Evolutionary conservation across 2,888 invertebrate genomes (phyloP).

Genomic region (Hecatera dysodea): DNA sequence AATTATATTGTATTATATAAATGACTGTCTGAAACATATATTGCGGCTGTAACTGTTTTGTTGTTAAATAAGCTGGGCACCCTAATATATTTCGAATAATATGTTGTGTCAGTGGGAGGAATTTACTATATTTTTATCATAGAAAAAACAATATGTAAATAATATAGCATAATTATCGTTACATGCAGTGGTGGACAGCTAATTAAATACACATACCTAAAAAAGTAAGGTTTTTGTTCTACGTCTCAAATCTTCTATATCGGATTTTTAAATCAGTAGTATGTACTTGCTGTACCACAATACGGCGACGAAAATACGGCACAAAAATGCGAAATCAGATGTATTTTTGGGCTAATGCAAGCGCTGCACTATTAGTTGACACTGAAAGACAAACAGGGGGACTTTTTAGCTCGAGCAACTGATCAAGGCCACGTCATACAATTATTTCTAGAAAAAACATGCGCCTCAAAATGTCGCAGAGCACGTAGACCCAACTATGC

Average conservation of each 20-base stretch:
- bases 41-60: constrained; percentile 54
- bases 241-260: not conserved
- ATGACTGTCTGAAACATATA: constrained; percentile 40
- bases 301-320: too few relatives aligned
- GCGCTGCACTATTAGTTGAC: too few relatives aligned
- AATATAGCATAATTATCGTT: constrained; percentile 39
- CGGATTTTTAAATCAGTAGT: not conserved
- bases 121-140: constrained; percentile 43
- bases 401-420: too few relatives aligned
- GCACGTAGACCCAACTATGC: too few relatives aligned
- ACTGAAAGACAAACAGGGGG: too few relatives aligned
- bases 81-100: constrained; percentile 47
- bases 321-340: too few relatives aligned
- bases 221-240: not conserved
- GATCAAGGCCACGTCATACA: too few relatives aligned
- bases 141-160: constrained; percentile 60
- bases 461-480: too few relatives aligned
- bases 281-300: too few relatives aligned
- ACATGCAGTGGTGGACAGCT: constrained; percentile 7
- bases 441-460: too few relatives aligned
- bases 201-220: not conserved
- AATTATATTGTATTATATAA: constrained; percentile 38
- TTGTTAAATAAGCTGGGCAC: constrained; percentile 46
- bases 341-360: too few relatives aligned
- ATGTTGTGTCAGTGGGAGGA: constrained; percentile 39